Evolutionary conservation across 2,888 invertebrate species (phyloP), one percentile per base, ranked within the genome.

Genomic region (Hermaeophaga mercurialis): DNA sequence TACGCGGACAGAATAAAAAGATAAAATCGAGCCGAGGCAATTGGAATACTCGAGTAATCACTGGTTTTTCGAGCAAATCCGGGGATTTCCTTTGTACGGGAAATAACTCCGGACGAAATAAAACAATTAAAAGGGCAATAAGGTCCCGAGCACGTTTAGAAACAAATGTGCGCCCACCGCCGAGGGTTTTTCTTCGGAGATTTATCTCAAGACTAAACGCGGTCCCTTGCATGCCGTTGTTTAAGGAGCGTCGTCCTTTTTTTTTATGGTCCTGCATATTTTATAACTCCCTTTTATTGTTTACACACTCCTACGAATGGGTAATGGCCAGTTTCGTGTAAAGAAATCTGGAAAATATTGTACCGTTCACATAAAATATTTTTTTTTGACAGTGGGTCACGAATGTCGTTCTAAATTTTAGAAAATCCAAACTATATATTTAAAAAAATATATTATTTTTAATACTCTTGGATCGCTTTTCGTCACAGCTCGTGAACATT

Each of bases 41-140:
- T 39, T 39, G n/a, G 19, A 39, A 39, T 19, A 39, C 8, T 39
- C 39, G 9, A 6, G 7, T 38, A 8, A 18, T 38, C 15, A 38
- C 28, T 28, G 2, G 9, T 38, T 38, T 38, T 39, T 39, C 11
- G 18, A n/a, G n/a, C 19, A 31, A 31, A 11, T 28, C 8, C 28
- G 2, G 6, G 15, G 38, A 15, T 39, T 39, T 19, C n/a, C 39
- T 39, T 39, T 39, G 39, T 22, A 19, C 8, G 39, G n/a, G 19
- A 39, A 39, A 39, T 39, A 39, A 11, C 39, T 22, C 39, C n/a
- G 19, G 26, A 38, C 17, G 24, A 48, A 36, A 28, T 48, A 48
- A 38, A 48, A 39, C 39, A 48, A 48, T 48, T 48, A 48, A 48
- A 48, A 48, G 7, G 48, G 38, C 36, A 48, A 45, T 45, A 45